A percentile compares a stretch with the other conserved stretches of the same genome.
Evolutionary conservation across 2,113 vertebrate species (phyloP).

Genomic region (Megaceryle maxima): DNA sequence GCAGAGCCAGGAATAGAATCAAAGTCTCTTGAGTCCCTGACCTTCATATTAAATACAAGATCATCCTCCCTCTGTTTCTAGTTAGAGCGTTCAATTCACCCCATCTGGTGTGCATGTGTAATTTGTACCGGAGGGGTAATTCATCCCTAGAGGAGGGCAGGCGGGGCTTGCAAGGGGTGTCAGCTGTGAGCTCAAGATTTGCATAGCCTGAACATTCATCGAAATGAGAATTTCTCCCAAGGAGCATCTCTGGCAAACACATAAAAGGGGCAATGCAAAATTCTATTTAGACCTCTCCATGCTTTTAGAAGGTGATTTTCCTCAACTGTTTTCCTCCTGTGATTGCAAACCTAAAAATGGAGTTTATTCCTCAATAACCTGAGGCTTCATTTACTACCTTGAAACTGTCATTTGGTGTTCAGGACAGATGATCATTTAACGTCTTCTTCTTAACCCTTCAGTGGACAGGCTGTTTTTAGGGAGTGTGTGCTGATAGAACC

Average conservation of each 20-base stretch:
- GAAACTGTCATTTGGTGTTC: constrained; percentile 28
- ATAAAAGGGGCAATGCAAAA: background rate
- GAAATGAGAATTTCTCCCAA: constrained; percentile 45
- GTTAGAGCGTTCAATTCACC: constrained; percentile 51
- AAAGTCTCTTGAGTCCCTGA: constrained; percentile 61
- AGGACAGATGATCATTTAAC: constrained; percentile 25
- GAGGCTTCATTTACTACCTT: background rate
- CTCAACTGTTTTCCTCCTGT: background rate
- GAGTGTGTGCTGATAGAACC: constrained; percentile 31
- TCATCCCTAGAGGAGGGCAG: constrained; percentile 58
- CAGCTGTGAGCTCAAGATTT: constrained; percentile 51
- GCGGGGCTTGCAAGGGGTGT: constrained; percentile 29
- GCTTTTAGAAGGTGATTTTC: background rate
- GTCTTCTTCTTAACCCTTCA: constrained; percentile 18
- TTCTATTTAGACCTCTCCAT: background rate
- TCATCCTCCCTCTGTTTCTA: constrained; percentile 62
- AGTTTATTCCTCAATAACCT: background rate
- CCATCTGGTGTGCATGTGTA: constrained; percentile 63
- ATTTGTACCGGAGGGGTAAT: constrained; percentile 65
- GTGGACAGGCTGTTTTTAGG: constrained; percentile 21
- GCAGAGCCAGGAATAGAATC: constrained; percentile 62
- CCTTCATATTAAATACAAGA: constrained; percentile 68
- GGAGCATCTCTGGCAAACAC: constrained; percentile 13
- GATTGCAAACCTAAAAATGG: background rate
- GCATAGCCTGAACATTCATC: constrained; percentile 11